Evolutionary conservation across 2,888 invertebrate species (phyloP).

Genomic region (Steromphala cineraria): DNA sequence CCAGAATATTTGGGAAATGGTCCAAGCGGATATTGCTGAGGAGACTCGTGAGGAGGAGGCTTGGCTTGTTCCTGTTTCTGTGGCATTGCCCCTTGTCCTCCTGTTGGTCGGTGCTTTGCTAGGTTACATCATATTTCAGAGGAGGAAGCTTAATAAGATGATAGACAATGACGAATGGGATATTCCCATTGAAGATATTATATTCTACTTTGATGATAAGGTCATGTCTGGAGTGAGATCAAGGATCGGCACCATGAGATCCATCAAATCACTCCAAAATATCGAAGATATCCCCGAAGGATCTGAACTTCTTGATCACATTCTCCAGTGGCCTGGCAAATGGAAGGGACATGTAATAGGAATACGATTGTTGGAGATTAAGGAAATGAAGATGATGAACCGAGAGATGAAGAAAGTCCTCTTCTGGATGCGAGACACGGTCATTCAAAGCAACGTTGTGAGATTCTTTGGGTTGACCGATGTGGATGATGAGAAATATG

Average conservation of each 20-base stretch:
- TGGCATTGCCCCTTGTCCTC: slow-evolving; percentile 42
- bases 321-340: slow-evolving; percentile 65
- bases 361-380: slow-evolving; percentile 47
- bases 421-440: slow-evolving; percentile 56
- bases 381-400: slow-evolving; percentile 33
- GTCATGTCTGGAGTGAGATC: slow-evolving; percentile 37
- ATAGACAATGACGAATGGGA: slow-evolving; percentile 60
- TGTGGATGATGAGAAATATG: slow-evolving; percentile 45
- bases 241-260: slow-evolving; percentile 32
- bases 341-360: slow-evolving; percentile 54
- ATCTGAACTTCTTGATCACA: slow-evolving; percentile 31
- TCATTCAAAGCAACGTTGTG: slow-evolving; percentile 63
- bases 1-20: slow-evolving; percentile 46
- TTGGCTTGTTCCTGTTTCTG: slow-evolving; percentile 52
- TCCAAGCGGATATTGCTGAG: slow-evolving; percentile 42
- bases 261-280: slow-evolving; percentile 42
- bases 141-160: slow-evolving; percentile 49
- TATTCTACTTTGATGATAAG: slow-evolving; percentile 54
- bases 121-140: slow-evolving; percentile 49
- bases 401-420: slow-evolving; percentile 43
- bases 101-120: slow-evolving; percentile 41
- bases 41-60: slow-evolving; percentile 44
- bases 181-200: slow-evolving; percentile 61
- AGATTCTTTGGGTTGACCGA: slow-evolving; percentile 66
- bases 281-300: slow-evolving; percentile 45